Evolutionary conservation across 1,140 invertebrate genomes (phyloP).

Genomic region (Anoplophora glabripennis): DNA sequence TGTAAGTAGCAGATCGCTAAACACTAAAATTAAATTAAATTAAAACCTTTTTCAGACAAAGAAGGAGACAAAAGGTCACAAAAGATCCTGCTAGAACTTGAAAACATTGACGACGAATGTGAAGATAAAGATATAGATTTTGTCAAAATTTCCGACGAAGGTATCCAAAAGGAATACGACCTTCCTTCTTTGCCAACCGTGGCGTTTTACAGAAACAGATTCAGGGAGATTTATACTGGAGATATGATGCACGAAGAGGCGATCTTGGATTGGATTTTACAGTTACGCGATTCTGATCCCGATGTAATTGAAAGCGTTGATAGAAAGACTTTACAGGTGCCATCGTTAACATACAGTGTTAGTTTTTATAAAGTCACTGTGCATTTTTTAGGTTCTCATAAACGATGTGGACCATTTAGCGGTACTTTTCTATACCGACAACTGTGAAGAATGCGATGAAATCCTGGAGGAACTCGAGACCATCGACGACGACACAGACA

Average conservation of each 20-base stretch:
- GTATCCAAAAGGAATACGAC: slow-evolving; percentile 86
- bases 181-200: slow-evolving; percentile 77
- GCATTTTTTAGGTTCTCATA: slow-evolving; percentile 62
- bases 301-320: slow-evolving; percentile 92
- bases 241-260: slow-evolving; percentile 90
- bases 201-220: slow-evolving; percentile 87
- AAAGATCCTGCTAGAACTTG: slow-evolving; percentile 84
- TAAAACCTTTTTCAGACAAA: slow-evolving; percentile 60
- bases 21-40: slow-evolving; percentile 6
- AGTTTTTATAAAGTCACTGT: no score
- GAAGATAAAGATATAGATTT: slow-evolving; percentile 91
- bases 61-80: slow-evolving; percentile 87
- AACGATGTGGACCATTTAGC: slow-evolving; percentile 88
- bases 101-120: slow-evolving; percentile 93
- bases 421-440: slow-evolving; percentile 90
- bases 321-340: slow-evolving; percentile 77
- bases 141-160: slow-evolving; percentile 88
- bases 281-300: slow-evolving; percentile 76
- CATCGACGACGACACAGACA: slow-evolving; percentile 91
- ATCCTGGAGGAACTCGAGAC: slow-evolving; percentile 88
- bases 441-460: slow-evolving; percentile 77
- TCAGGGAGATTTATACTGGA: slow-evolving; percentile 75
- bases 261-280: slow-evolving; percentile 86
- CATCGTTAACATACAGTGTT: no score
- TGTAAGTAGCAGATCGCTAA: slow-evolving; percentile 65